phyloP scores from a whole-genome alignment of 2,888 invertebrate species.

The Hanleya hanleyi region DNA sequence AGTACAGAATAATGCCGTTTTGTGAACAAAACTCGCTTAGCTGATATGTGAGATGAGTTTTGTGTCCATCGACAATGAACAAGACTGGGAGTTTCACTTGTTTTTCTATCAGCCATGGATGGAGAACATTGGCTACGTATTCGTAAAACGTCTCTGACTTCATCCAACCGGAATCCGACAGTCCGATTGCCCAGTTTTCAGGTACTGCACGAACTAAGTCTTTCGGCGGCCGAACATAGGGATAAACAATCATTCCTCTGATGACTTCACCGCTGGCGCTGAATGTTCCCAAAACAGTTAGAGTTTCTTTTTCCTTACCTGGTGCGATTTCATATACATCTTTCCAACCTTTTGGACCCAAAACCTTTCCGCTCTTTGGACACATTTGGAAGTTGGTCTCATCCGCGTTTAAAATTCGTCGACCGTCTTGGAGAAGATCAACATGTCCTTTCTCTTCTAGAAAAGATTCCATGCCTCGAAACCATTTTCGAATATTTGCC shows the following conservation, averaged over 20 bases:
- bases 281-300: conserved; percentile 8
- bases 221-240: background rate
- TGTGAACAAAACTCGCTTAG: background rate
- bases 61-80: conserved; percentile 9
- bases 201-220: background rate
- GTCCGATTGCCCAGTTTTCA: background rate
- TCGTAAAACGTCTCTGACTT: conserved; percentile 9
- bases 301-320: conserved; percentile 10
- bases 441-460: conserved; percentile 15
- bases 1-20: conserved; percentile 33
- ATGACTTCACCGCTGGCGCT: background rate
- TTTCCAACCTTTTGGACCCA: conserved; percentile 9
- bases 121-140: conserved; percentile 5
- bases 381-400: conserved; percentile 22
- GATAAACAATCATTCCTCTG: conserved; percentile 4
- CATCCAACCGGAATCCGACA: conserved; percentile 4
- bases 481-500: conserved; percentile 23
- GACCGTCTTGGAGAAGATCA: conserved; percentile 10
- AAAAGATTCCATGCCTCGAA: background rate
- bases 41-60: background rate
- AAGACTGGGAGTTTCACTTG: conserved; percentile 3
- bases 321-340: background rate
- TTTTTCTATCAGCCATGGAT: conserved; percentile 2
- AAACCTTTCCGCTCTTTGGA: conserved; percentile 5
- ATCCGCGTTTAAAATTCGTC: conserved; percentile 19